Conservation (phyloP, 2,113 vertebrate species). For the Syrmaticus mikado region DNA sequence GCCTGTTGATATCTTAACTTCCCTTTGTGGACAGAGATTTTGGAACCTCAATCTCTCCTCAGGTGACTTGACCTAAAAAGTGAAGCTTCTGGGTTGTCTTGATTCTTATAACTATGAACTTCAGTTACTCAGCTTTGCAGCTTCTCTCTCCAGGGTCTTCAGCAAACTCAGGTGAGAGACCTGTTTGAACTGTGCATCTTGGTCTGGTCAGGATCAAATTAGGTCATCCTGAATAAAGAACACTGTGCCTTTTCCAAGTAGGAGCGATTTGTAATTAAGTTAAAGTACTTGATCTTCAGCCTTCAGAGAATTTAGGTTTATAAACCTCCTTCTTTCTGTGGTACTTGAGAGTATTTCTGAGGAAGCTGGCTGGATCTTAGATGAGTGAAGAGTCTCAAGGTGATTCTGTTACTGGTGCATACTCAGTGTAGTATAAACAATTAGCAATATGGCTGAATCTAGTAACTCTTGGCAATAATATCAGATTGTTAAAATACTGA, state of each 20-base stretch:
- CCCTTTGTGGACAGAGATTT: neutral
- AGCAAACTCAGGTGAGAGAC: neutral
- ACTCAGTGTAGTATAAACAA: neutral
- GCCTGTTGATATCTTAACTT: neutral
- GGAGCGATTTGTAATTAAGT: neutral
- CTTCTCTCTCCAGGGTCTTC: neutral
- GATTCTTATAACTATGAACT: neutral
- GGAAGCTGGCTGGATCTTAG: neutral
- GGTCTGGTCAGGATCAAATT: neutral
- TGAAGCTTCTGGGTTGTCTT: neutral
- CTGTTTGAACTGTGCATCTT: neutral
- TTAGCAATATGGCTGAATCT: neutral
- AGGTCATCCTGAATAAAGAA: neutral
- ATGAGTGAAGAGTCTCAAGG: neutral
- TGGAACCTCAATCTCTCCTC: neutral
- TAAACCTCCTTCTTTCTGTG: neutral
- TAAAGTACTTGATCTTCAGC: neutral
- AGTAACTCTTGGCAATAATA: neutral
- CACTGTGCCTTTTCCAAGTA: neutral
- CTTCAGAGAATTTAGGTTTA: neutral
- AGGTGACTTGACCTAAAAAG: neutral
- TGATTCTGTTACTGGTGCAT: neutral
- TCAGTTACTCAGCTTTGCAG: neutral
- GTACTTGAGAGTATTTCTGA: neutral
- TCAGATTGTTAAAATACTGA: neutral